These are phyloP conservation scores for Mycteria americana DNA, from an alignment of 2,797 vertebrate species.

Conservation along the genomic window DNA sequence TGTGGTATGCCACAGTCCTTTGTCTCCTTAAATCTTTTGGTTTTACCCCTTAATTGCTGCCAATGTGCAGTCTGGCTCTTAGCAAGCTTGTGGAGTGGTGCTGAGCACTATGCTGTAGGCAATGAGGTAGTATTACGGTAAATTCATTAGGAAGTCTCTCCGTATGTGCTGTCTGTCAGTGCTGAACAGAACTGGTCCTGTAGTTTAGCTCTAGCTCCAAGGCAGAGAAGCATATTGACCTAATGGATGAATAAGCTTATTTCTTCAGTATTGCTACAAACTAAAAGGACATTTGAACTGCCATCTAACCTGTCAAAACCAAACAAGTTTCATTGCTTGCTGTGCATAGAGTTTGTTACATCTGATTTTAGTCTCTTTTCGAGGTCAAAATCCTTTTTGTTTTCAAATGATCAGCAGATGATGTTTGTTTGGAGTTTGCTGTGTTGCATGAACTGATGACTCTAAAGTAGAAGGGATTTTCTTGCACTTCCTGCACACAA, in stretches of 20 bases:
- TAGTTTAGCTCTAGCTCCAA: neutral
- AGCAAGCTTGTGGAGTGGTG: neutral
- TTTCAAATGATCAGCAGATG: neutral
- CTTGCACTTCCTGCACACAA: neutral
- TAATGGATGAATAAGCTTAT: neutral
- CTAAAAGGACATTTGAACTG: neutral
- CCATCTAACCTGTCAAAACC: neutral
- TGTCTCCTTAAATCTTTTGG: neutral
- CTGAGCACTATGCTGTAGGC: neutral
- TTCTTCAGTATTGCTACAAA: neutral
- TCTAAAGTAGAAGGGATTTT: neutral
- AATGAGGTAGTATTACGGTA: accelerated
- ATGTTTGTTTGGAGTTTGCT: neutral
- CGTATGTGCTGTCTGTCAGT: neutral
- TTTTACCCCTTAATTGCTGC: neutral
- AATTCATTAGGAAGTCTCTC: neutral
- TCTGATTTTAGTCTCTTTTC: neutral
- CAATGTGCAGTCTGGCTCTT: neutral
- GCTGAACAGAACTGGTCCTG: neutral
- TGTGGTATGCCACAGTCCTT: neutral
- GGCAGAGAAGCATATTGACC: neutral
- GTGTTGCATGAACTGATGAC: neutral
- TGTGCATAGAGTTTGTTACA: neutral
- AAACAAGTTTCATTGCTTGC: neutral
- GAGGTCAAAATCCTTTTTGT: neutral